A percentile compares a stretch with the other conserved stretches of the same genome.
Conservation (phyloP, 2,888 invertebrate genomes). For the Lasius platythorax region DNA sequence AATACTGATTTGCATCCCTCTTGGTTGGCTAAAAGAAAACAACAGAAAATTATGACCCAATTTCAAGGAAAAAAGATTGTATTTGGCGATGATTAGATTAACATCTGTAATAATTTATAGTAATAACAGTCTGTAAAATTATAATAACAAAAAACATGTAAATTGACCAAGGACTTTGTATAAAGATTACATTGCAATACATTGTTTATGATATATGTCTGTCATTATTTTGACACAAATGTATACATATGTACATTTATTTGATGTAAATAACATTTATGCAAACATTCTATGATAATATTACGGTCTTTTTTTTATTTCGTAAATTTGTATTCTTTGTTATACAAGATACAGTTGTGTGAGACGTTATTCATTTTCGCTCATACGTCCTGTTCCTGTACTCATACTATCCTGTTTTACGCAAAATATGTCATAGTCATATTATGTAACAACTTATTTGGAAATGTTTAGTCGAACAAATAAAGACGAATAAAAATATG, state of each 20-base stretch:
- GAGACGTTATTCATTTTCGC: neutral
- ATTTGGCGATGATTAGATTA: constrained; percentile 77
- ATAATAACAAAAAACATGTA: neutral
- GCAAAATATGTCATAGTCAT: neutral
- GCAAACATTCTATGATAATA: neutral
- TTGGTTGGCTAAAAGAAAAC: constrained; percentile 83
- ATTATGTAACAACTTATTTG: neutral
- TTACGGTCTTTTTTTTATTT: neutral
- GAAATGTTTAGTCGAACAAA: neutral
- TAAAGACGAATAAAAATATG: neutral
- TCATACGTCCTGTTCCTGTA: neutral
- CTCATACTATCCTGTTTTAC: neutral
- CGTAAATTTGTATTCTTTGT: neutral
- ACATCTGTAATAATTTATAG: neutral
- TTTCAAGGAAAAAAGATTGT: constrained; percentile 84
- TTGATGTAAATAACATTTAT: constrained; percentile 33
- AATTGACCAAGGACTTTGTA: neutral
- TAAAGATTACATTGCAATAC: neutral
- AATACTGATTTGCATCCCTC: constrained; percentile 81
- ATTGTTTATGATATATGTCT: neutral
- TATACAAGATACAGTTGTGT: constrained; percentile 14
- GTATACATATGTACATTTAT: constrained; percentile 43
- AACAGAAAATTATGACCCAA: constrained; percentile 80
- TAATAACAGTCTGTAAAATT: neutral
- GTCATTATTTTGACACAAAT: constrained; percentile 26